Evolutionary conservation across 2,888 invertebrate genomes (phyloP).

Genomic region (Cylindroiulus punctatus): DNA sequence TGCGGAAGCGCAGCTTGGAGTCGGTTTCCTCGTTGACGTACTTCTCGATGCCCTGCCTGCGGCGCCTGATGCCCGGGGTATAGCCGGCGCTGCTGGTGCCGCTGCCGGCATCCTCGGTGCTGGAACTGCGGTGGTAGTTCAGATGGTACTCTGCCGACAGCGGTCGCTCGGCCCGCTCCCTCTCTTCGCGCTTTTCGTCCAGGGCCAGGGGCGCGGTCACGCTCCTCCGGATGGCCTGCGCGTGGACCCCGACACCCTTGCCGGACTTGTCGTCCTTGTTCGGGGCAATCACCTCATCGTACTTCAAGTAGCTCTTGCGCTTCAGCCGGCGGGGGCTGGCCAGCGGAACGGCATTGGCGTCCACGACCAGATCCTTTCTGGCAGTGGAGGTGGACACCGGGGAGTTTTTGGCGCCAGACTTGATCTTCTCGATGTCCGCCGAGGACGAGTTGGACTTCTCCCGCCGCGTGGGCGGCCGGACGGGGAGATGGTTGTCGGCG

Average conservation of each 20-base stretch:
- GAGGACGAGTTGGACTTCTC: conserved; percentile 45
- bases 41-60: conserved; percentile 77
- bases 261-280: conserved; percentile 46
- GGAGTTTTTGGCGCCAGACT: background rate
- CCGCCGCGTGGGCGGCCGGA: conserved; percentile 32
- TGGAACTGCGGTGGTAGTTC: conserved; percentile 58
- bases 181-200: conserved; percentile 49
- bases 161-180: conserved; percentile 45
- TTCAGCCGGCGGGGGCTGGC: conserved; percentile 52
- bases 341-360: background rate
- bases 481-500: background rate
- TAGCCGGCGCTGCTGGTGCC: conserved; percentile 64
- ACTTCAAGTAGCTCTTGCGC: conserved; percentile 14
- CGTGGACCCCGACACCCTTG: background rate
- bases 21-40: conserved; percentile 86
- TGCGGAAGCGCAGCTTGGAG: conserved; percentile 81
- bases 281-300: conserved; percentile 44
- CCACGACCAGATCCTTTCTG: conserved; percentile 17
- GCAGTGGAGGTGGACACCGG: background rate
- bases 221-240: conserved; percentile 55
- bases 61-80: conserved; percentile 75
- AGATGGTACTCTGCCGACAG: conserved; percentile 55
- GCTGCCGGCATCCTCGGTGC: conserved; percentile 59
- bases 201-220: conserved; percentile 57
- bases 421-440: conserved; percentile 24